These are phyloP conservation scores for Apodemia hepburni DNA, from an alignment of 2,888 invertebrate species.

Conservation along the genomic window DNA sequence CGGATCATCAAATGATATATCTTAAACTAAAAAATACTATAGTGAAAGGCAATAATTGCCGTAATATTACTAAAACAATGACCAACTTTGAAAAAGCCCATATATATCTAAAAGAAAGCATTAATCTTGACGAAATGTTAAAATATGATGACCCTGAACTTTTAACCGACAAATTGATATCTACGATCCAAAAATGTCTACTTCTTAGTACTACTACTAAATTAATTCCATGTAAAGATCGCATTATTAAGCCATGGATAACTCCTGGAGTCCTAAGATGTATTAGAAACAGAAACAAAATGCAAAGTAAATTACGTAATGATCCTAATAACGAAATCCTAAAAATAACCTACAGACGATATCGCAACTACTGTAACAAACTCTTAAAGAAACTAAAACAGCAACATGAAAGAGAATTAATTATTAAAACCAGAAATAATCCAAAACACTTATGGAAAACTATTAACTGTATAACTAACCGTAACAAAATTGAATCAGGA, in stretches of 20 bases:
- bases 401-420: not conserved
- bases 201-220: not conserved
- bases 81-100: too few relatives aligned
- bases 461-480: not conserved
- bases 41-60: not conserved
- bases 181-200: not conserved
- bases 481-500: not conserved
- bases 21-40: not conserved
- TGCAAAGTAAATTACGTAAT: not conserved
- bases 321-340: slow-evolving; percentile 9
- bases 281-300: slow-evolving; percentile 18
- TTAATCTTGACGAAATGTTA: too few relatives aligned
- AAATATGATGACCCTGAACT: too few relatives aligned
- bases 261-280: slow-evolving; percentile 25
- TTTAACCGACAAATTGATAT: not conserved
- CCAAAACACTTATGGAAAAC: slow-evolving; percentile 4
- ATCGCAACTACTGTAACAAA: too few relatives aligned
- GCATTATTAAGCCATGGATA: not conserved
- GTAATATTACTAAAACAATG: too few relatives aligned
- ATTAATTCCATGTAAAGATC: not conserved
- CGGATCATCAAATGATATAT: slow-evolving; percentile 3
- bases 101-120: too few relatives aligned
- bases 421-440: not conserved
- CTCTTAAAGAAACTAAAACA: slow-evolving; percentile 13
- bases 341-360: not conserved